Evolutionary conservation across 2,888 invertebrate species (phyloP).

Genomic region (Cylindroiulus punctatus): DNA sequence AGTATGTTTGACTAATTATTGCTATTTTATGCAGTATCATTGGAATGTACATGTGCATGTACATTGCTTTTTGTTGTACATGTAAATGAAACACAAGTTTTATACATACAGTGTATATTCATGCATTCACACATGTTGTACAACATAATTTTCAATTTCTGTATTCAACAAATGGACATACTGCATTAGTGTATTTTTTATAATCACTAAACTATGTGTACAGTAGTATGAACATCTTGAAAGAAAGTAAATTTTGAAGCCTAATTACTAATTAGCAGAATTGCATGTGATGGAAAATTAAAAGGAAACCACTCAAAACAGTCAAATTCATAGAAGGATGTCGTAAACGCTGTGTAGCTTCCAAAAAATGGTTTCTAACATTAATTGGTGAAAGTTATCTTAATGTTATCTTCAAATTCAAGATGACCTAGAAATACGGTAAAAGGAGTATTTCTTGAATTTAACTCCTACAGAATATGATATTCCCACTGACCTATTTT

Average conservation of each 20-base stretch:
- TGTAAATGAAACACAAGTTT: no score
- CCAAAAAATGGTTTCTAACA: not conserved
- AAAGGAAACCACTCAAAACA: not conserved
- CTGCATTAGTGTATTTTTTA: no score
- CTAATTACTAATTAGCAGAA: not conserved
- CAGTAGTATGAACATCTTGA: not conserved
- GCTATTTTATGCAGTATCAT: no score
- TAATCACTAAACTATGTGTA: not conserved
- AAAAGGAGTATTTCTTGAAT: not conserved
- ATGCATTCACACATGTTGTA: no score
- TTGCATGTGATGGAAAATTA: not conserved
- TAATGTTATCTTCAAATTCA: not conserved
- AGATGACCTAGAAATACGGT: not conserved
- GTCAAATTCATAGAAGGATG: not conserved
- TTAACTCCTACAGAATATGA: not conserved
- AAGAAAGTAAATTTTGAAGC: not conserved
- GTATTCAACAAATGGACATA: no score
- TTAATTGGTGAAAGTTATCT: not conserved
- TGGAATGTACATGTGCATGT: no score
- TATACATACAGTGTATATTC: no score
- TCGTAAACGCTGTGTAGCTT: not conserved
- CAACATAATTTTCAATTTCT: no score
- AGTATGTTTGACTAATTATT: no score
- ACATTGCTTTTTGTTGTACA: no score
- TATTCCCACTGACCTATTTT: slow-evolving; percentile 31